These are phyloP conservation scores for Ictalurus punctatus DNA, from an alignment of 2,113 vertebrate genomes.

Conservation along the genomic window DNA sequence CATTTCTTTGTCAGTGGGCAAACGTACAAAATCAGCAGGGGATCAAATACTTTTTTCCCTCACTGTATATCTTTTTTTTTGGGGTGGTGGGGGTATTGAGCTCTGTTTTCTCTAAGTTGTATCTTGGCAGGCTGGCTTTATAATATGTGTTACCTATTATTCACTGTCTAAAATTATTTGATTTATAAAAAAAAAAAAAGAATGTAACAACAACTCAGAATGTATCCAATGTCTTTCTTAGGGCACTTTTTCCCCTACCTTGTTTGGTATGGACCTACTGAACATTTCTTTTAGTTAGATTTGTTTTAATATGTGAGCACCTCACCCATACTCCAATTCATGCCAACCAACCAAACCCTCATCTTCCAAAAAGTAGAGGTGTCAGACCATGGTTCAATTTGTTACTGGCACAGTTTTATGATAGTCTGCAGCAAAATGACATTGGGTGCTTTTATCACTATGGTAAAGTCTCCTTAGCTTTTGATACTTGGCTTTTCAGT, in stretches of 20 bases:
- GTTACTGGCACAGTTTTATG: neutral
- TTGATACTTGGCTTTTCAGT: too few species aligned
- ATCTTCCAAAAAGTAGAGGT: neutral
- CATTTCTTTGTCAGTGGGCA: too few species aligned
- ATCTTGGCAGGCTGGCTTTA: neutral
- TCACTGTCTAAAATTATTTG: neutral
- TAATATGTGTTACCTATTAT: neutral
- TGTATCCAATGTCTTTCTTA: neutral
- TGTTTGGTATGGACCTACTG: neutral
- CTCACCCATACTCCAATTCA: too few species aligned
- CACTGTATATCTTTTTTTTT: neutral
- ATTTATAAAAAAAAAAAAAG: neutral
- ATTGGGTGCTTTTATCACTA: neutral
- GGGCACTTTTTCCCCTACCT: neutral
- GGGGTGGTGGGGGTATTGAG: neutral
- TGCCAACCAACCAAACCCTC: neutral
- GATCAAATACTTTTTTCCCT: too few species aligned
- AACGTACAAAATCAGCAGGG: too few species aligned
- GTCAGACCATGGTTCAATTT: neutral
- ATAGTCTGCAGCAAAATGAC: neutral
- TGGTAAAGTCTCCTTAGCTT: too few species aligned
- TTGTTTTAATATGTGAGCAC: neutral
- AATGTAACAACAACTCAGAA: neutral
- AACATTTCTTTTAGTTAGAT: neutral
- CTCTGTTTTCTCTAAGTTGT: neutral